A percentile compares a stretch with the other conserved stretches of the same genome.
Conservation (phyloP, 2,113 vertebrate species). For the Callipepla squamata region DNA sequence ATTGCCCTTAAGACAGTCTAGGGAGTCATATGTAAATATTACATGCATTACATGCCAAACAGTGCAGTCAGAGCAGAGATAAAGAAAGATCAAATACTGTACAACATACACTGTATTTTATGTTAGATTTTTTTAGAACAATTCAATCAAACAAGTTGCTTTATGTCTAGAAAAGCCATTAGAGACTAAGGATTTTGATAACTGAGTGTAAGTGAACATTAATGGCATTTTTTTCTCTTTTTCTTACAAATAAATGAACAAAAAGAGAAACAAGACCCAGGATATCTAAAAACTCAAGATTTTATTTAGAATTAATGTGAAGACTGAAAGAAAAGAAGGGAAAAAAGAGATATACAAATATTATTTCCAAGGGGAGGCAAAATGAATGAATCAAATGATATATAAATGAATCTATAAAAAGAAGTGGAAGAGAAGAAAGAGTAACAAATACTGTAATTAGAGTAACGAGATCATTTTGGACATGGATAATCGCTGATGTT, state of each 20-base stretch:
- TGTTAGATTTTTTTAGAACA: fast-evolving
- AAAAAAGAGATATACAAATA: not conserved
- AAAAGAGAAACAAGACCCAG: not conserved
- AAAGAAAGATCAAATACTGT: not conserved
- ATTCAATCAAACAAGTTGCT: not conserved
- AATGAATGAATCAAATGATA: not conserved
- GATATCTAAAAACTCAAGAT: not conserved
- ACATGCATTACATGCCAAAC: fast-evolving
- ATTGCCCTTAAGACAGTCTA: not conserved
- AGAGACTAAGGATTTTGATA: not conserved
- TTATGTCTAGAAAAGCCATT: not conserved
- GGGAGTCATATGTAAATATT: not conserved
- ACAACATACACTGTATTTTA: not conserved
- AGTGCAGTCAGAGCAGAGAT: not conserved
- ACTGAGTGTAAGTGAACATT: not conserved
- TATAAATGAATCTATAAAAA: not conserved
- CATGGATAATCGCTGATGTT: not conserved
- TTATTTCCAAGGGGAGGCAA: not conserved
- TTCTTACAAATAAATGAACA: not conserved
- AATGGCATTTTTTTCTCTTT: not conserved
- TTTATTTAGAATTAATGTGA: not conserved
- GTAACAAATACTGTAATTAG: not conserved
- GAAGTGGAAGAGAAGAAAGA: not conserved
- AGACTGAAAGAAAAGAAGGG: not conserved
- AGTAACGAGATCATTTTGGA: not conserved